Evolutionary conservation across 1,140 invertebrate species (phyloP), one percentile per base, ranked within the genome.

Genomic region (Nasonia giraulti): DNA sequence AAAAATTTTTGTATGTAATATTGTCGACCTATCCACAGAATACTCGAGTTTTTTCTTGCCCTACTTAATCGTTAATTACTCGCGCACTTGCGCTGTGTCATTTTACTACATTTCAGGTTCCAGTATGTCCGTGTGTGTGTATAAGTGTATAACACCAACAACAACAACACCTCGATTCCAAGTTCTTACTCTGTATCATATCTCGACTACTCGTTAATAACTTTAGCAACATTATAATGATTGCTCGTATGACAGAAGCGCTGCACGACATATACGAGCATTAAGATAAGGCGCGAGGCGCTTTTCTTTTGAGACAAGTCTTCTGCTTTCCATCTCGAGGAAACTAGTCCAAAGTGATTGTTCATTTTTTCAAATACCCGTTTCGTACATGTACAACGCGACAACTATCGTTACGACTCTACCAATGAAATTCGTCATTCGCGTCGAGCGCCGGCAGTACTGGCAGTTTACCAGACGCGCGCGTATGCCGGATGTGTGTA

Each of bases 1-100:
- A 78, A 84, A 83, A 73, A 68, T 80, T 20, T 5, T 62, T 62
- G 20, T 23, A 77, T 75, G 81, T 80, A 23, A 75, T 77, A 76
- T 83, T 68, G 76, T 79, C 76, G 76, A 84, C 68, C n/a, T 68
- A 68, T 80, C 20, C 47, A 66, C 33, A 79, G 73, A 85, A 81
- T 81, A 85, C 76, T 80, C 74, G 78, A 50, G 69, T 50, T 81
- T 81, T 80, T 50, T 40, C 20, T 79, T 76, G 20, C n/a, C 47
- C 27, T 80, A 78, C 20, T 78, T 37, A 62, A 2, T 84, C 68
- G 31, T 79, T 84, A 66, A 66, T 79, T 79, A 37, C 20, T 79
- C 47, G 55, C 66, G 66, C 78, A n/a, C 20, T 50, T n/a, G 23
- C 66, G 37, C 55, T n/a, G 17, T 62, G 55, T 62, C 55, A n/a